Conservation (phyloP, 2,888 invertebrate genomes). For the Amphipyra tragopoginis region DNA sequence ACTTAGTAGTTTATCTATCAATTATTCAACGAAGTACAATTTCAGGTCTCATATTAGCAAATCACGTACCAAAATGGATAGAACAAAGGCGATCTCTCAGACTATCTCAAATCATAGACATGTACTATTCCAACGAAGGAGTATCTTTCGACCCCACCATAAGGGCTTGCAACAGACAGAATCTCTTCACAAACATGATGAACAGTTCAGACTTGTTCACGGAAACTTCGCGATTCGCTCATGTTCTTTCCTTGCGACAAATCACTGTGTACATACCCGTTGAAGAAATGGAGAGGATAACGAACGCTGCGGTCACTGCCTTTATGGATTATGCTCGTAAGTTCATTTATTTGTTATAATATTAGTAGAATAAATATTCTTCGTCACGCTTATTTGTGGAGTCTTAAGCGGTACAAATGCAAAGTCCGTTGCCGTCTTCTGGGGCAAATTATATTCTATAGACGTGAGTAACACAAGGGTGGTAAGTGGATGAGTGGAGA, state of each 20-base stretch:
- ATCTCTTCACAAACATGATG: constrained; percentile 81
- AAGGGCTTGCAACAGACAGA: constrained; percentile 90
- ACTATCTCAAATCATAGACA: constrained; percentile 91
- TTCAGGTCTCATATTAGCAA: constrained; percentile 90
- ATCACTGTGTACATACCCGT: constrained; percentile 81
- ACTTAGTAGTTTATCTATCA: no score
- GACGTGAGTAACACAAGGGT: no score
- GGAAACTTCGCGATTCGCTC: constrained; percentile 83
- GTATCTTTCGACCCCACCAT: constrained; percentile 88
- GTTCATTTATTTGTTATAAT: constrained; percentile 57
- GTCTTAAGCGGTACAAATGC: not conserved
- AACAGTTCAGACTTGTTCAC: constrained; percentile 75
- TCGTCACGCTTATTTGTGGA: no score
- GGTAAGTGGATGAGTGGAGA: no score
- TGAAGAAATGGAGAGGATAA: constrained; percentile 84
- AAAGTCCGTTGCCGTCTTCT: not conserved
- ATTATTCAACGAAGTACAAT: constrained; percentile 3
- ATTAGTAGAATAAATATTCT: no score
- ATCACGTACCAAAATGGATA: constrained; percentile 87
- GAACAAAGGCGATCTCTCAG: constrained; percentile 85
- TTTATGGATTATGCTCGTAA: constrained; percentile 88
- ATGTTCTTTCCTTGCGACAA: constrained; percentile 80
- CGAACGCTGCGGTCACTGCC: constrained; percentile 82
- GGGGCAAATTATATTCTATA: not conserved
- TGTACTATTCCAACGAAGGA: constrained; percentile 92